A percentile compares a stretch with the other conserved stretches of the same genome.
Evolutionary conservation across 2,797 vertebrate species (phyloP).

Genomic region (Phataginus tricuspis): DNA sequence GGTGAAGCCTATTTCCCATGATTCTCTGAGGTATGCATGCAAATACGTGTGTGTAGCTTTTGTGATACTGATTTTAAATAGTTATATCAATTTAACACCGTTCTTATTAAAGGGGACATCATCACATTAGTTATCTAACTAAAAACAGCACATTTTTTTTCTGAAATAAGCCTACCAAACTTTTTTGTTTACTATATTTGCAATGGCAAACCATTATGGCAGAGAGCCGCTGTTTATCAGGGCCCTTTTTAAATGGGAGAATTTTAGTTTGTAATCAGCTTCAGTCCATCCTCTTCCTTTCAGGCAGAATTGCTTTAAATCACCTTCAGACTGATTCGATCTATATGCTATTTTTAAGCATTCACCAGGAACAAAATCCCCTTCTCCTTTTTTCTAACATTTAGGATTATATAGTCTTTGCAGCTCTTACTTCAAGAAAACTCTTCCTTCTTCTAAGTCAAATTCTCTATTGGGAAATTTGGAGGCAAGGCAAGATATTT

Average conservation of each 20-base stretch:
- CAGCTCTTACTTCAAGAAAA: not conserved
- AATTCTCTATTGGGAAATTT: not conserved
- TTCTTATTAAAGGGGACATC: not conserved
- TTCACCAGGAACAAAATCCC: not conserved
- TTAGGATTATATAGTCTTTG: constrained; percentile 7
- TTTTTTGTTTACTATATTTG: not conserved
- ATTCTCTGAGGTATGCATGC: not conserved
- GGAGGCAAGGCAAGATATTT: not conserved
- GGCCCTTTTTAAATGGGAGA: not conserved
- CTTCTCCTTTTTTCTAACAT: not conserved
- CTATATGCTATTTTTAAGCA: constrained; percentile 23
- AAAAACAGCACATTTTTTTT: not conserved
- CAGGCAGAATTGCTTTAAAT: not conserved
- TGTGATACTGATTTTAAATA: not conserved
- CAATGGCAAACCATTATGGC: not conserved
- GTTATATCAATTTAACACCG: not conserved
- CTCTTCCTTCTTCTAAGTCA: not conserved
- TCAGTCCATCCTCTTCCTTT: not conserved
- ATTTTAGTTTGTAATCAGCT: not conserved
- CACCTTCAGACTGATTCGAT: not conserved
- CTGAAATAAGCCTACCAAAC: not conserved
- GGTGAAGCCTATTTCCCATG: not conserved
- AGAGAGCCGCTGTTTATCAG: not conserved
- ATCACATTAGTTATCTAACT: not conserved
- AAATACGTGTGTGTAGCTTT: not conserved